phyloP scores from a whole-genome alignment of 2,888 invertebrate species.

The Diaphora mendica region DNA sequence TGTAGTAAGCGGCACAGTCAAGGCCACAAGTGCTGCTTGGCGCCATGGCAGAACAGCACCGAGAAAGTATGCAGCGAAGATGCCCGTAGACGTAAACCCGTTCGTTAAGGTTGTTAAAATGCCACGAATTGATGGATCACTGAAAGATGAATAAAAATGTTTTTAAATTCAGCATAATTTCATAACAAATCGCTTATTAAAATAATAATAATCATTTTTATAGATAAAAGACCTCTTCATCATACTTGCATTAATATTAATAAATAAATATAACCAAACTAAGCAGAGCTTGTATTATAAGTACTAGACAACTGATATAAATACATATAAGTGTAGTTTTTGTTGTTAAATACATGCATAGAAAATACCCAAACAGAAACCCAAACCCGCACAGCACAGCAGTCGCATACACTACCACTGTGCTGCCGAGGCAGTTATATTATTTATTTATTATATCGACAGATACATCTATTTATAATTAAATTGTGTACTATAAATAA shows the following conservation, averaged over 20 bases:
- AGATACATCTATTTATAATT: neutral
- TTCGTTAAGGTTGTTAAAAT: conserved; percentile 83
- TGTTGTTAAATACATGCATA: too few species aligned
- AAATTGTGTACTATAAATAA: neutral
- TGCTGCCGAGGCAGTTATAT: too few species aligned
- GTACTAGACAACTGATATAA: too few species aligned
- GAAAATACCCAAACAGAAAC: too few species aligned
- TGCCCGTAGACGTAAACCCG: conserved; percentile 80
- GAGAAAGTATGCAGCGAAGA: conserved; percentile 82
- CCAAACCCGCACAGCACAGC: too few species aligned
- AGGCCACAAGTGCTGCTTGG: conserved; percentile 81
- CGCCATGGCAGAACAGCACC: conserved; percentile 85
- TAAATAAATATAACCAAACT: too few species aligned
- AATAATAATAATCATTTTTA: neutral
- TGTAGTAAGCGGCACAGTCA: conserved; percentile 80
- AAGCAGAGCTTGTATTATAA: too few species aligned
- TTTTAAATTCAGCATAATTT: neutral
- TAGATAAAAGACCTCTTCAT: neutral
- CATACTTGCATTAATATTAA: too few species aligned
- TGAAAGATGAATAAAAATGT: conserved; percentile 54
- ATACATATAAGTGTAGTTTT: too few species aligned
- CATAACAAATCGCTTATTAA: neutral
- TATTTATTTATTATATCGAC: neutral
- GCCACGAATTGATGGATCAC: conserved; percentile 84
- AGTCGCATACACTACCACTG: too few species aligned